Evolutionary conservation across 2,888 invertebrate species (phyloP).

Genomic region (Danaus chrysippus): DNA sequence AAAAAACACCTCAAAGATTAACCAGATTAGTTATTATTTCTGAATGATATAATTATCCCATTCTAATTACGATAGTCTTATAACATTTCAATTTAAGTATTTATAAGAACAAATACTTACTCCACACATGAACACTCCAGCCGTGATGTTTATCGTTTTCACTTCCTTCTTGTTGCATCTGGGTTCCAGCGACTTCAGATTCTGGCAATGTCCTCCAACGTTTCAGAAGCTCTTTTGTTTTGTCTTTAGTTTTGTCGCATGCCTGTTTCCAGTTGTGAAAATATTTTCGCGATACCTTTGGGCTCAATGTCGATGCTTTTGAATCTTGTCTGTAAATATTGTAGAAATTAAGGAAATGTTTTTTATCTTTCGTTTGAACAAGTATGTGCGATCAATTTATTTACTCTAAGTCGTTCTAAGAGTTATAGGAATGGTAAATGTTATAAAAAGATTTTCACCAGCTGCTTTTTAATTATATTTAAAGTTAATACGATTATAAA

Average conservation of each 20-base stretch:
- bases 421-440: too few relatives aligned
- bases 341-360: too few relatives aligned
- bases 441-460: too few relatives aligned
- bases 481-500: too few relatives aligned
- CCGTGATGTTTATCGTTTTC: constrained; percentile 76
- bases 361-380: too few relatives aligned
- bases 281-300: constrained; percentile 84
- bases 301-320: constrained; percentile 58
- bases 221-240: constrained; percentile 85
- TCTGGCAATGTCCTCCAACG: constrained; percentile 84
- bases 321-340: constrained; percentile 66
- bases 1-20: too few relatives aligned
- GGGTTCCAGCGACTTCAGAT: constrained; percentile 58
- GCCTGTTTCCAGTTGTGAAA: constrained; percentile 87
- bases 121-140: constrained; percentile 90
- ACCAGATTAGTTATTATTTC: too few relatives aligned
- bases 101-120: constrained; percentile 64
- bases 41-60: too few relatives aligned
- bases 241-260: constrained; percentile 86
- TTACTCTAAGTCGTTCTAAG: too few relatives aligned
- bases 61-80: neutral
- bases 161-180: constrained; percentile 59
- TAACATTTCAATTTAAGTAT: neutral
- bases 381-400: too few relatives aligned
- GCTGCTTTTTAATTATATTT: too few relatives aligned